Conservation (phyloP, 2,888 invertebrate species). For the Lamellibrachia columna region DNA sequence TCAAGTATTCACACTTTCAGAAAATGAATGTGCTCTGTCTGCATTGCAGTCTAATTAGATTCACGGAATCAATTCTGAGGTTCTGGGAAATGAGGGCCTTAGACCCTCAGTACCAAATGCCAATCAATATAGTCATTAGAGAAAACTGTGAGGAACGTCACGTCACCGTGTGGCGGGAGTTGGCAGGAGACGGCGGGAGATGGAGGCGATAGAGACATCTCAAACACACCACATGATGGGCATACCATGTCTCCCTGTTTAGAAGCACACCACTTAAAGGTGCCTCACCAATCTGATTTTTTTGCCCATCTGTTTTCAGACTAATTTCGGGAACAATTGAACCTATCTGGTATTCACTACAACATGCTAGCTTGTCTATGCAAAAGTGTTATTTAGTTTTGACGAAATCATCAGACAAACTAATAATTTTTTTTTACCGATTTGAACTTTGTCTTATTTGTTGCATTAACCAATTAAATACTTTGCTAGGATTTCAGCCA, state of each 20-base stretch:
- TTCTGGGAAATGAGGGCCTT: neutral
- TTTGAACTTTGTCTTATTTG: neutral
- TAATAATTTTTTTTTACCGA: neutral
- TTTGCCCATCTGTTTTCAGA: too few relatives aligned
- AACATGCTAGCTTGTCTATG: too few relatives aligned
- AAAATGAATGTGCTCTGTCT: neutral
- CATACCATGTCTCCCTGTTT: neutral
- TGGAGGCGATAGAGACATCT: neutral
- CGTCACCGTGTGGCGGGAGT: neutral
- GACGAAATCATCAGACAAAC: too few relatives aligned
- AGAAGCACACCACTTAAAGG: neutral
- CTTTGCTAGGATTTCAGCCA: neutral
- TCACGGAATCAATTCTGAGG: neutral
- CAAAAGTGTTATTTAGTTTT: too few relatives aligned
- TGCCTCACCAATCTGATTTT: neutral
- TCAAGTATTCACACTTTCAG: neutral
- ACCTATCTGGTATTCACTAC: too few relatives aligned
- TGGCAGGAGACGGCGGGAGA: neutral
- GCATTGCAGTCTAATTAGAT: slow-evolving; percentile 12
- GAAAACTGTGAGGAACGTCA: neutral
- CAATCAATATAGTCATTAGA: neutral
- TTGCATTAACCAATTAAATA: neutral
- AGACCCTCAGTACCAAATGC: neutral
- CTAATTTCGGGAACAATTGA: too few relatives aligned
- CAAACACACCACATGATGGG: neutral